Percentiles rank a stretch among this genome's conserved stretches.
These are phyloP conservation scores for Trachops cirrhosus DNA, from an alignment of 2,797 vertebrate genomes.

Conservation along the genomic window DNA sequence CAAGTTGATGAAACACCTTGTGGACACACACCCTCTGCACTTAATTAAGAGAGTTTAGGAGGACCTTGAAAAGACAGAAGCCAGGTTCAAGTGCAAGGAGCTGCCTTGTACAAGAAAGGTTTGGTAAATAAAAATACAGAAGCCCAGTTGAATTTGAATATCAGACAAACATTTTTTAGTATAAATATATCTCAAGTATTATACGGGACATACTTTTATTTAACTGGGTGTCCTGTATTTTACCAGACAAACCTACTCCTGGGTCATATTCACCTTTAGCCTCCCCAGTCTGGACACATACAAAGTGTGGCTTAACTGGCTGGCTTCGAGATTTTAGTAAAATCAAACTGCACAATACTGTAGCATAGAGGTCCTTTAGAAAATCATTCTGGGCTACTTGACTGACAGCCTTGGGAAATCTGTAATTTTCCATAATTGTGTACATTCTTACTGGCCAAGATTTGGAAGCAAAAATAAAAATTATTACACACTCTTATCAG, in stretches of 20 bases:
- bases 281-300: neutral
- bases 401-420: neutral
- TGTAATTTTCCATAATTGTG: neutral
- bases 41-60: neutral
- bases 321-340: neutral
- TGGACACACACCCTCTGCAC: neutral
- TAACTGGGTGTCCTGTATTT: neutral
- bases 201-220: neutral
- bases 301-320: neutral
- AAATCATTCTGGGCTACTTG: neutral
- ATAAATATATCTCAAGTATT: neutral
- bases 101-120: neutral
- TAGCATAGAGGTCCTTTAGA: neutral
- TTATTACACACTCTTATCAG: neutral
- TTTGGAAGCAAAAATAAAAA: neutral
- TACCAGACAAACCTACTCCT: neutral
- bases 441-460: neutral
- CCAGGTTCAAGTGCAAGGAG: neutral
- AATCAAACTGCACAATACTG: conserved; percentile 5
- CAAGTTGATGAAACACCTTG: neutral
- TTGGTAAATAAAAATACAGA: neutral
- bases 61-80: neutral
- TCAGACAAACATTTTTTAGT: neutral
- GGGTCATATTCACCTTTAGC: neutral
- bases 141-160: neutral